Conservation (phyloP, 1,140 invertebrate genomes). For the Tyrophagus putrescentiae region DNA sequence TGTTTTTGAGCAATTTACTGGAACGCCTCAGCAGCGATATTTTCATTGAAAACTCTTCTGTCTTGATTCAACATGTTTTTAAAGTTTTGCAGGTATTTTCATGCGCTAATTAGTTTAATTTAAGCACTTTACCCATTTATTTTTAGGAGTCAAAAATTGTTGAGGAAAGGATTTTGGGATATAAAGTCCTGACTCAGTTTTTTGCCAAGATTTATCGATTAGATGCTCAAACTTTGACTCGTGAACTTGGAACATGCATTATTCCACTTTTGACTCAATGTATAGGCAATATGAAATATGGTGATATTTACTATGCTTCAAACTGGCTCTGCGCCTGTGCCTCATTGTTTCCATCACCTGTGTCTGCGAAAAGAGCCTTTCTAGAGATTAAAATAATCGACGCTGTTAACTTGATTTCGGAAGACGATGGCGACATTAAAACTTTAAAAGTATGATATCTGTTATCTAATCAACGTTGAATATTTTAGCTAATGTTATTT, state of each 20-base stretch:
- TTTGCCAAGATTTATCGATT: background rate
- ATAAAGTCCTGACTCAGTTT: background rate
- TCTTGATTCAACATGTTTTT: background rate
- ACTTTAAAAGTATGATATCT: too few species aligned
- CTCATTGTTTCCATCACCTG: background rate
- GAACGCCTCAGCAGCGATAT: background rate
- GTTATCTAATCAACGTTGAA: too few species aligned
- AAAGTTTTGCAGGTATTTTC: too few species aligned
- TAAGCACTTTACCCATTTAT: too few species aligned
- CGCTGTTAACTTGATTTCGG: background rate
- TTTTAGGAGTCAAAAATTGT: background rate
- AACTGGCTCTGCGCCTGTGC: background rate
- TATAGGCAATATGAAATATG: background rate
- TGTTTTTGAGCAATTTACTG: background rate
- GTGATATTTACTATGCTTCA: slow-evolving; percentile 3
- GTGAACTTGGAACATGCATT: background rate
- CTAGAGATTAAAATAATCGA: background rate
- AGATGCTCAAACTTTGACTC: background rate
- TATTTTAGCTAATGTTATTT: background rate
- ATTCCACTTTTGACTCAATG: background rate
- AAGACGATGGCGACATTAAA: background rate
- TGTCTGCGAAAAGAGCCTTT: background rate
- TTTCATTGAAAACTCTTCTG: background rate
- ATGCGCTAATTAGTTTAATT: too few species aligned
- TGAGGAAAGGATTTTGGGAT: background rate